These are phyloP conservation scores for Nineta flava DNA, from an alignment of 2,888 invertebrate species.

Conservation along the genomic window DNA sequence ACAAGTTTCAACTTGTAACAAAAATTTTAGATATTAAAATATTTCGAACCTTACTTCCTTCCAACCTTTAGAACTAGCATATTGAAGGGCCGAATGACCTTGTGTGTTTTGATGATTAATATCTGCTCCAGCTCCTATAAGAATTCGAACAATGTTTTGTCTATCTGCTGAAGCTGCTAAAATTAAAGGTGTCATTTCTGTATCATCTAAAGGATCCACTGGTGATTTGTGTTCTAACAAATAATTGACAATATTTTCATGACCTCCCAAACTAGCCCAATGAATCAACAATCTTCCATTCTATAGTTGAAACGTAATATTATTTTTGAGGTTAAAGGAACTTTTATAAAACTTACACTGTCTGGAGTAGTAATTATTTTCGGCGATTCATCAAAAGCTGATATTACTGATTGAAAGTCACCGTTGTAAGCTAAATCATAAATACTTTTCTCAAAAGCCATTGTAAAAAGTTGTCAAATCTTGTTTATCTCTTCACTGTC, in stretches of 20 bases:
- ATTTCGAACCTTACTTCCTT: conserved; percentile 39
- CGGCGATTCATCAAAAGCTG: conserved; percentile 39
- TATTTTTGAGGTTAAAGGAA: not conserved
- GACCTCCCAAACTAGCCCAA: conserved; percentile 68
- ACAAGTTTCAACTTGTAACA: conserved; percentile 1
- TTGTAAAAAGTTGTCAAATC: not conserved
- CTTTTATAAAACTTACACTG: conserved; percentile 26
- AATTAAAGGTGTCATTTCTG: conserved; percentile 60
- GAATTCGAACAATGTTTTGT: conserved; percentile 43
- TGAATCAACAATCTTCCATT: conserved; percentile 56
- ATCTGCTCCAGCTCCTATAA: conserved; percentile 52
- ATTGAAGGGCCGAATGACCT: conserved; percentile 69
- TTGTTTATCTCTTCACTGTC: too few relatives aligned
- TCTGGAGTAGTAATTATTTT: conserved; percentile 31
- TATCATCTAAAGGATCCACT: conserved; percentile 58
- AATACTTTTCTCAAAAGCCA: conserved; percentile 20
- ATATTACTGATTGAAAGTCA: conserved; percentile 47
- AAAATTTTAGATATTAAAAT: too few relatives aligned
- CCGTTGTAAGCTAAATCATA: conserved; percentile 59
- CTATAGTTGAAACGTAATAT: conserved; percentile 29
- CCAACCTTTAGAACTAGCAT: conserved; percentile 75
- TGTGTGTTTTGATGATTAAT: conserved; percentile 54
- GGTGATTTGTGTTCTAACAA: conserved; percentile 48
- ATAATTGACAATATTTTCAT: conserved; percentile 52
- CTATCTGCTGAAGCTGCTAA: conserved; percentile 67